phyloP scores from a whole-genome alignment of 2,888 invertebrate species.

The Piscicola geometra region DNA sequence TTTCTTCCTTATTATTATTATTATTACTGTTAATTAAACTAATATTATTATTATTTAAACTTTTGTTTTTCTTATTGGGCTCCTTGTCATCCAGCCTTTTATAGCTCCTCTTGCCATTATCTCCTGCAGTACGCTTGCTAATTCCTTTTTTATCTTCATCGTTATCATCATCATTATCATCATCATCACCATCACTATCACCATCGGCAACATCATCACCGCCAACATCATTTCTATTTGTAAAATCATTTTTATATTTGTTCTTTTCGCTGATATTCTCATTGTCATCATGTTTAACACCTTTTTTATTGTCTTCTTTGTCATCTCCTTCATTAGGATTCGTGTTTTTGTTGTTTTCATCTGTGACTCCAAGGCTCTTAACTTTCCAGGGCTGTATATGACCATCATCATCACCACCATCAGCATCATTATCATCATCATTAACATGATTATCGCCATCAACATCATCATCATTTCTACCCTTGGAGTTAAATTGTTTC shows the following conservation, averaged over 20 bases:
- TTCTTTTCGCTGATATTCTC: not conserved
- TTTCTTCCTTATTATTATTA: not conserved
- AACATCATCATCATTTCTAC: not conserved
- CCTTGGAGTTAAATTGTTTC: not conserved
- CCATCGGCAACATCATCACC: not conserved
- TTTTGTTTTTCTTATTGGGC: not conserved
- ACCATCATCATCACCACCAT: not conserved
- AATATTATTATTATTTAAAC: not conserved
- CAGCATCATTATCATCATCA: not conserved
- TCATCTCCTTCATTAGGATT: not conserved
- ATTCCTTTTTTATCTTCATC: not conserved
- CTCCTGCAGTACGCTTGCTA: not conserved
- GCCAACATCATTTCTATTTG: not conserved
- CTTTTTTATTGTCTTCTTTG: not conserved
- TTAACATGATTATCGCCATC: not conserved
- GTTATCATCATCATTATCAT: constrained; percentile 6
- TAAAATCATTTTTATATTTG: not conserved
- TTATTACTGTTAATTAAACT: not conserved
- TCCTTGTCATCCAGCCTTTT: too few species aligned
- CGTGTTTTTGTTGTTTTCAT: too few species aligned
- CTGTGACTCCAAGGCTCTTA: too few species aligned
- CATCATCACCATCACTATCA: not conserved
- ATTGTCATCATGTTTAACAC: not conserved
- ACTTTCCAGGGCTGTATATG: too few species aligned
- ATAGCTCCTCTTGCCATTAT: not conserved